These are phyloP conservation scores for Hyposoter didymator DNA, from an alignment of 2,888 invertebrate species.

Conservation along the genomic window DNA sequence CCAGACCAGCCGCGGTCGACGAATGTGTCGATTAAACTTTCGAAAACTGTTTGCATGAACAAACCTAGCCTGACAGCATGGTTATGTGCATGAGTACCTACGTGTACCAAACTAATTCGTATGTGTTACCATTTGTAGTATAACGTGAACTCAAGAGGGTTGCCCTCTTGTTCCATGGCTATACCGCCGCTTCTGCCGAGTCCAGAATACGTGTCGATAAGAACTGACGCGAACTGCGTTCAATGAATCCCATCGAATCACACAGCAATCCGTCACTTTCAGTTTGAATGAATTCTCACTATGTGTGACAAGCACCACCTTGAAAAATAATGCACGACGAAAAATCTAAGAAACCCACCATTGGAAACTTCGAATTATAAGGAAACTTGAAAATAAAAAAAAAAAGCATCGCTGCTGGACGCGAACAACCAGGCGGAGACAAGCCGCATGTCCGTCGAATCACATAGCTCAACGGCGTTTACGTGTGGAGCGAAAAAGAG, in stretches of 20 bases:
- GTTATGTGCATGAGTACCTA: constrained; percentile 33
- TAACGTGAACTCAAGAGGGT: constrained; percentile 27
- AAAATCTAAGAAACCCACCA: background rate
- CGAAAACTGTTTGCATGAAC: constrained; percentile 83
- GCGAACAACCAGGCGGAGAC: background rate
- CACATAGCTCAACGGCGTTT: background rate
- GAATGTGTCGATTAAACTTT: constrained; percentile 83
- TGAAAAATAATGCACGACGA: background rate
- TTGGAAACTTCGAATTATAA: background rate
- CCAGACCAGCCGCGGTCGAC: constrained; percentile 64
- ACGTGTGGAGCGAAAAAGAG: background rate
- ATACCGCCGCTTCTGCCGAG: background rate
- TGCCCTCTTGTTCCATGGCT: constrained; percentile 1
- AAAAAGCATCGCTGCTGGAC: background rate
- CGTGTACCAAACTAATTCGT: constrained; percentile 33
- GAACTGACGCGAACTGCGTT: constrained; percentile 70
- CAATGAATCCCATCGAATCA: background rate
- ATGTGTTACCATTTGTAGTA: constrained; percentile 36
- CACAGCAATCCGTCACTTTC: background rate
- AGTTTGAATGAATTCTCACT: background rate
- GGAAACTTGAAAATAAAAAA: background rate
- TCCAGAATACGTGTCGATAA: constrained; percentile 68
- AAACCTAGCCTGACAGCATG: constrained; percentile 68
- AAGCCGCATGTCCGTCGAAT: background rate
- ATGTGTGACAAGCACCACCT: background rate